Evolutionary conservation across 2,113 vertebrate species (phyloP).

Genomic region (Paratilapia polleni): DNA sequence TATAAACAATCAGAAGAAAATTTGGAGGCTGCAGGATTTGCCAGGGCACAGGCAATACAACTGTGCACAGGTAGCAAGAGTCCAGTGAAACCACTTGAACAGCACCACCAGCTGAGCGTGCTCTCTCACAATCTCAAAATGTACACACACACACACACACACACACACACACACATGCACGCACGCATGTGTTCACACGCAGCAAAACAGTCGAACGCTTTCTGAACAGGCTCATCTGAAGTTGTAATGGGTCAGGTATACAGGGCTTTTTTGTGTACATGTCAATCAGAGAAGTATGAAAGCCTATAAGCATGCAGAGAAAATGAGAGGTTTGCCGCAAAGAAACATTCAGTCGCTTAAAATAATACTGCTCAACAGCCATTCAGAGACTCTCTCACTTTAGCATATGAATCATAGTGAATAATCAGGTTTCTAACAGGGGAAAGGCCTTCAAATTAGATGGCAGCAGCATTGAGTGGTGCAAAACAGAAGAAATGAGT

Average conservation of each 20-base stretch:
- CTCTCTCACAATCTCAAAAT: conserved; percentile 33
- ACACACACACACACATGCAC: not conserved
- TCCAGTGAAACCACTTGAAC: conserved; percentile 41
- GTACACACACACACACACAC: conserved; percentile 28
- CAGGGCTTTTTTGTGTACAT: conserved; percentile 69
- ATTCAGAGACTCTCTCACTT: conserved; percentile 62
- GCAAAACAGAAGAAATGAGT: conserved; percentile 45
- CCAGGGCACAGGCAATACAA: conserved; percentile 23
- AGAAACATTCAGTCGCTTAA: conserved; percentile 74
- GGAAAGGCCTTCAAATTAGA: conserved; percentile 58
- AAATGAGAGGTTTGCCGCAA: conserved; percentile 75
- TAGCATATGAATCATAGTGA: conserved; percentile 68
- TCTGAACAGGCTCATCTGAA: conserved; percentile 63
- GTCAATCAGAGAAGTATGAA: conserved; percentile 73
- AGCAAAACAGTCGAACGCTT: conserved; percentile 11
- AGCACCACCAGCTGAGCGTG: conserved; percentile 53
- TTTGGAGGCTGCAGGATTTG: not conserved
- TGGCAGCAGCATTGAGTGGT: conserved; percentile 22
- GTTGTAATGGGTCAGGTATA: conserved; percentile 74
- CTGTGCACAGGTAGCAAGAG: conserved; percentile 41
- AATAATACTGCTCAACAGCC: conserved; percentile 71
- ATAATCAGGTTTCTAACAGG: conserved; percentile 54
- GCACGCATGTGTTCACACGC: not conserved
- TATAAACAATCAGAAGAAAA: conserved; percentile 22
- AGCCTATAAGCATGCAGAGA: conserved; percentile 62